Evolutionary conservation across 2,888 invertebrate species (phyloP), one percentile per base, ranked within the genome.

Genomic region (Hyposoter didymator): DNA sequence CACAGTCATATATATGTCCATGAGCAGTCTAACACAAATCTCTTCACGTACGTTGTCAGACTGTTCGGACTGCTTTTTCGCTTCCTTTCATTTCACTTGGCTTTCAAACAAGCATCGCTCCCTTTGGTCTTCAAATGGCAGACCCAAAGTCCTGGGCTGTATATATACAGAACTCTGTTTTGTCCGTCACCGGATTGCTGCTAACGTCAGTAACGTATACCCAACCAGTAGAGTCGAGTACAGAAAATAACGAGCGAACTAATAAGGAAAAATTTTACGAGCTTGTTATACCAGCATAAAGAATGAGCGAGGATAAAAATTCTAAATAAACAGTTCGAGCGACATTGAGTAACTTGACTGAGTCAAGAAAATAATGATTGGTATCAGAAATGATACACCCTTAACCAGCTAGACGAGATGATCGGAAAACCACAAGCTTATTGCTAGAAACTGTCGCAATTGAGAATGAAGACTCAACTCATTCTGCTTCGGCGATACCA

Each of bases 281-380:
- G 73, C 80, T 80, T 80, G 80, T 80, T 80, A 66, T 28, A 64
- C 17, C 28, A n/a, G 49, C 35, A 47, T 32, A 64, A 79, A 64
- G 39, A 28, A 66, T 52, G 32, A 14, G 22, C 62, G 64, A 79
- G 47, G 19, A 72, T 43, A 72, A 49, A 72, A 73, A 43, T 6
- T 5, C 12, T 35, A 47, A 6, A 76, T 47, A 66, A 64, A 49
- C 39, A 12, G 49, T 32, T 7, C n/a, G 19, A 14, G 49, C 12
- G 75, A 43, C 47, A 8, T 35, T 49, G 47, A 66, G 7, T 2
- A 79, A 79, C 55, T 22, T 62, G 6, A 35, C 6, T 59, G 59
- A 28, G 28, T 12, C 14, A 14, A 28, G 59, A 59, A 59, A 59
- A 59, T 59, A 28, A 59, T 59, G 14, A 28, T 22, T 55, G 28